phyloP scores from a whole-genome alignment of 2,888 invertebrate species.

The Alentia gelatinosa region DNA sequence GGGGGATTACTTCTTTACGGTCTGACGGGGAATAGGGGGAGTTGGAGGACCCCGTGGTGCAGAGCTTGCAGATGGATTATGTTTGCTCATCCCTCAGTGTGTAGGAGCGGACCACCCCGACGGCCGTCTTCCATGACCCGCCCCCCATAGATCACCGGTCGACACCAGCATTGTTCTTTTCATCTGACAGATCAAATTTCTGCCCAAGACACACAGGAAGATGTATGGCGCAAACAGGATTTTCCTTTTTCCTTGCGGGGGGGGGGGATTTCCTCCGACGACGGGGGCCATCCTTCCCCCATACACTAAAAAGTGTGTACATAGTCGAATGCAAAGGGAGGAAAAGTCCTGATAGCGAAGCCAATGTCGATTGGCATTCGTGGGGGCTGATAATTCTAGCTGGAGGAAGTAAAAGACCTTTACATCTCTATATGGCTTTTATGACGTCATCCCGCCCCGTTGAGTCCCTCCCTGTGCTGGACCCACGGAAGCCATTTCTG shows the following conservation, averaged over 20 bases:
- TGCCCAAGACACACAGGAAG: background rate
- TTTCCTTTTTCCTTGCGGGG: too few relatives aligned
- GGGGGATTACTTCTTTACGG: background rate
- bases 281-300: too few relatives aligned
- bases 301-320: background rate
- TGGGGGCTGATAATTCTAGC: background rate
- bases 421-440: too few relatives aligned
- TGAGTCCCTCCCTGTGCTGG: too few relatives aligned
- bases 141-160: slow-evolving; percentile 2
- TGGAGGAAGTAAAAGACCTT: too few relatives aligned
- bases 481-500: background rate
- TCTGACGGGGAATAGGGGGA: background rate
- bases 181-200: slow-evolving; percentile 36
- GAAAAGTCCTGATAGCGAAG: background rate
- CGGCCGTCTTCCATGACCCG: background rate
- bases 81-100: slow-evolving; percentile 28
- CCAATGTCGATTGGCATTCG: background rate
- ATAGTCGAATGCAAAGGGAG: background rate
- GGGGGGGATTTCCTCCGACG: background rate
- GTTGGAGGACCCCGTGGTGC: background rate
- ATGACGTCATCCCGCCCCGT: too few relatives aligned
- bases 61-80: background rate
- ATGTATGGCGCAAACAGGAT: slow-evolving; percentile 5
- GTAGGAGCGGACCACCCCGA: background rate
- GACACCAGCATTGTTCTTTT: slow-evolving; percentile 7